Evolutionary conservation across 2,888 invertebrate genomes (phyloP).

Genomic region (Eumerus sabulonum): DNA sequence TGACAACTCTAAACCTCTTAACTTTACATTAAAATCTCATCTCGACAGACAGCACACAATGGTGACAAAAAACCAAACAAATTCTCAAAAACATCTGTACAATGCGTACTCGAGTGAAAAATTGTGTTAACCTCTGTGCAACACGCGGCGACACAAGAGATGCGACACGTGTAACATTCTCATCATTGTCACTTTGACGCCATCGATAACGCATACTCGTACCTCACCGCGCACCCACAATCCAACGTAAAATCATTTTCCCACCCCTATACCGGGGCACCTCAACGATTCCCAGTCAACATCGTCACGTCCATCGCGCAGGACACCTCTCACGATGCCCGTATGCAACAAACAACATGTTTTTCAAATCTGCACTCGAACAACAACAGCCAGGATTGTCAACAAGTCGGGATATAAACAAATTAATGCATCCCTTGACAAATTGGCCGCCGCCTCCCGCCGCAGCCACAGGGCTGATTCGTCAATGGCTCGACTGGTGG

Average conservation of each 20-base stretch:
- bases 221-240: constrained; percentile 35
- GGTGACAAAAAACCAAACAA: background rate
- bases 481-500: too few relatives aligned
- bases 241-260: constrained; percentile 29
- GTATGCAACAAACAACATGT: constrained; percentile 44
- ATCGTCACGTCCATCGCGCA: constrained; percentile 9
- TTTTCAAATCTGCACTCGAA: constrained; percentile 35
- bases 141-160: constrained; percentile 68
- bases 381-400: constrained; percentile 36
- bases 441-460: constrained; percentile 55
- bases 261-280: constrained; percentile 27
- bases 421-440: constrained; percentile 67
- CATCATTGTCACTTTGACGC: constrained; percentile 62
- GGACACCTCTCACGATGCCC: constrained; percentile 24
- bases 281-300: background rate
- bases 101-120: constrained; percentile 58
- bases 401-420: constrained; percentile 62
- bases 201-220: constrained; percentile 61
- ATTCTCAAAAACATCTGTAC: constrained; percentile 1
- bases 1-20: constrained; percentile 26
- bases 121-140: constrained; percentile 66
- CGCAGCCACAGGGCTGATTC: background rate
- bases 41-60: constrained; percentile 2
- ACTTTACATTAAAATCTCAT: constrained; percentile 10
- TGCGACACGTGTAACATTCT: constrained; percentile 66